A percentile compares a stretch with the other conserved stretches of the same genome.
Conservation (phyloP, 1,140 invertebrate genomes). For the Scaptomyza hsui region DNA sequence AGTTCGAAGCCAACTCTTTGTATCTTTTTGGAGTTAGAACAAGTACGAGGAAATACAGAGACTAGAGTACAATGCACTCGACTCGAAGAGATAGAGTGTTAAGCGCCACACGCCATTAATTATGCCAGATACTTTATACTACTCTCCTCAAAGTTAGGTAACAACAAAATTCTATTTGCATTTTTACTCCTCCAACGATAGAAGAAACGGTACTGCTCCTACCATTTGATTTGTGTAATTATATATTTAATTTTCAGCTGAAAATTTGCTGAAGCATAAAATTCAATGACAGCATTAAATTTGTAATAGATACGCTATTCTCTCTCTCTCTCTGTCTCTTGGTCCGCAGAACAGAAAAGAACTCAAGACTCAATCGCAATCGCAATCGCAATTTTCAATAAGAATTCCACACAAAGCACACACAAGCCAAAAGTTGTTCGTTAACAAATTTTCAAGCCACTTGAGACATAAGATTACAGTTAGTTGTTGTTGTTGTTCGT, state of each 20-base stretch:
- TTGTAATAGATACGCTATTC: constrained; percentile 33
- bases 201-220: constrained; percentile 23
- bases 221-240: constrained; percentile 46
- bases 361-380: constrained; percentile 1
- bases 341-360: not conserved
- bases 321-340: no score
- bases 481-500: constrained; percentile 32
- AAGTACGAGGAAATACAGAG: constrained; percentile 41
- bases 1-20: constrained; percentile 12
- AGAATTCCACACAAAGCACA: constrained; percentile 13
- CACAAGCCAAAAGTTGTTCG: constrained; percentile 28
- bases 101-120: constrained; percentile 80
- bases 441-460: constrained; percentile 57
- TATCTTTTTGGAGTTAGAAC: constrained; percentile 60
- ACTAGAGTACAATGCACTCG: constrained; percentile 74
- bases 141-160: constrained; percentile 33
- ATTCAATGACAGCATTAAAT: constrained; percentile 73
- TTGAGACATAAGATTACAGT: constrained; percentile 66
- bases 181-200: constrained; percentile 11
- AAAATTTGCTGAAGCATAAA: constrained; percentile 72
- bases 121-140: constrained; percentile 37
- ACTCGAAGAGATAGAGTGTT: constrained; percentile 16
- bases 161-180: constrained; percentile 54
- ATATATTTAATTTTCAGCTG: constrained; percentile 35
- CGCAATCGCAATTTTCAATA: not conserved